phyloP scores from a whole-genome alignment of 2,888 invertebrate species.

The Drepana falcataria region DNA sequence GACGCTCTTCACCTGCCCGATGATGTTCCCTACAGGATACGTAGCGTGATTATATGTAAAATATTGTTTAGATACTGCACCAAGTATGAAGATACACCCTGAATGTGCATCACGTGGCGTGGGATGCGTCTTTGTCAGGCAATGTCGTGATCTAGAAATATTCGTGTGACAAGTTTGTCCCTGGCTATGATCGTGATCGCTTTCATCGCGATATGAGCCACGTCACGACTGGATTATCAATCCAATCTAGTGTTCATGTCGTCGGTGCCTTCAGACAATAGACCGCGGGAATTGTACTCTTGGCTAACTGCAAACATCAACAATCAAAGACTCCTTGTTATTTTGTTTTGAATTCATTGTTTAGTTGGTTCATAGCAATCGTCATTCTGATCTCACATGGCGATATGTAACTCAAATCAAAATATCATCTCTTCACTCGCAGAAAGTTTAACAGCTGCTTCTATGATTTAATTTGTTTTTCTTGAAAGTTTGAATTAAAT shows the following conservation, averaged over 20 bases:
- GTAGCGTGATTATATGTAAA: too few relatives aligned
- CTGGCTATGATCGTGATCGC: slow-evolving; percentile 50
- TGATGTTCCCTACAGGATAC: too few relatives aligned
- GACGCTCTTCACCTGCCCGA: too few relatives aligned
- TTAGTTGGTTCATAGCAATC: neutral
- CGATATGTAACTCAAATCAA: too few relatives aligned
- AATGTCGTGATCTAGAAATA: slow-evolving; percentile 28
- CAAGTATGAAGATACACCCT: too few relatives aligned
- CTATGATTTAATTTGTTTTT: too few relatives aligned
- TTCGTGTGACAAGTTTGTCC: slow-evolving; percentile 44
- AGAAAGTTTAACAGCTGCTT: too few relatives aligned
- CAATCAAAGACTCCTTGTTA: slow-evolving; percentile 2
- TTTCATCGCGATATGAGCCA: slow-evolving; percentile 60
- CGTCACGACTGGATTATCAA: slow-evolving; percentile 50
- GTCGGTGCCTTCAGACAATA: slow-evolving; percentile 29
- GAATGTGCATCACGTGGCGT: neutral
- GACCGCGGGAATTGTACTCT: slow-evolving; percentile 25
- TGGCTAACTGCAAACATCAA: slow-evolving; percentile 20
- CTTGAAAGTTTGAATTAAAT: neutral
- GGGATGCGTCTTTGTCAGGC: slow-evolving; percentile 8
- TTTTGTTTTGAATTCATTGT: neutral
- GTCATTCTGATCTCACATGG: neutral
- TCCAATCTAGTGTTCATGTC: slow-evolving; percentile 32
- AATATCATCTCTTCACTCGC: neutral
- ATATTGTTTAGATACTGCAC: too few relatives aligned